Evolutionary conservation across 2,797 vertebrate species (phyloP).

Genomic region (Hydrocynus forskahlii): DNA sequence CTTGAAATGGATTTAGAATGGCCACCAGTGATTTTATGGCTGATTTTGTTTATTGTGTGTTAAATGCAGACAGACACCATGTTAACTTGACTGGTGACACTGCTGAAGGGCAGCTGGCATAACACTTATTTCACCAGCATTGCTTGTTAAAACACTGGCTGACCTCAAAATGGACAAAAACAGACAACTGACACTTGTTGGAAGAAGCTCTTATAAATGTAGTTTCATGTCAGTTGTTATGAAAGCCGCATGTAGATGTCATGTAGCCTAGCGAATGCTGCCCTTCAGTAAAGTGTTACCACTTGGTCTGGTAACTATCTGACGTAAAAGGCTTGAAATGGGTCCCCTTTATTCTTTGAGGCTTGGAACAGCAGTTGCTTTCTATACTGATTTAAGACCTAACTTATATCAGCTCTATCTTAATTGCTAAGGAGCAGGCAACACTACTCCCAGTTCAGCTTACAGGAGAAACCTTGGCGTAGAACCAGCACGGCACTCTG

Average conservation of each 20-base stretch:
- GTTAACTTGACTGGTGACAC: conserved; percentile 14
- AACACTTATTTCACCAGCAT: too few relatives aligned
- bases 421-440: background rate
- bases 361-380: background rate
- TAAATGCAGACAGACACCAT: conserved; percentile 14
- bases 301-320: background rate
- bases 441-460: background rate
- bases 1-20: background rate
- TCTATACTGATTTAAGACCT: background rate
- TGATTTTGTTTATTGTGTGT: background rate
- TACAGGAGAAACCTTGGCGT: background rate
- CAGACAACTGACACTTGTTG: too few relatives aligned
- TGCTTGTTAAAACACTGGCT: too few relatives aligned
- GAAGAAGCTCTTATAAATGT: too few relatives aligned
- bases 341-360: background rate
- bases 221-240: too few relatives aligned
- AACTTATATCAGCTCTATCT: background rate
- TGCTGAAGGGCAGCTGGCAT: too few relatives aligned
- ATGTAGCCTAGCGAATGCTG: too few relatives aligned
- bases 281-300: too few relatives aligned
- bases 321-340: conserved; percentile 13
- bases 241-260: too few relatives aligned
- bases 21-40: conserved; percentile 26
- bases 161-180: too few relatives aligned
- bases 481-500: background rate